phyloP scores from a whole-genome alignment of 2,888 invertebrate species.

The Drosophila aldrichi region DNA sequence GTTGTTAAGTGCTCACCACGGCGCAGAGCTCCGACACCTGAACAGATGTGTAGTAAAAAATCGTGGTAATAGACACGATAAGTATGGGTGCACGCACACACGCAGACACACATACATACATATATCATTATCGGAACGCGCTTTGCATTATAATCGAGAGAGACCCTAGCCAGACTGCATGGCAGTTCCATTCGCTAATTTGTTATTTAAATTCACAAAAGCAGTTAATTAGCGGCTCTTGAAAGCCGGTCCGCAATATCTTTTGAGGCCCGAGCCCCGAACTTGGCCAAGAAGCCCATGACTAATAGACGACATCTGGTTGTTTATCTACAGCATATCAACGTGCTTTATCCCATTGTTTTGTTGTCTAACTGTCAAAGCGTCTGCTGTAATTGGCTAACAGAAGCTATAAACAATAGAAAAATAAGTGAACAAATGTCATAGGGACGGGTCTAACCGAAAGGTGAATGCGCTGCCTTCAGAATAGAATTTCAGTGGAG shows the following conservation, averaged over 20 bases:
- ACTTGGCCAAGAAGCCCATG: slow-evolving; percentile 12
- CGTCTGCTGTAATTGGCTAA: slow-evolving; percentile 39
- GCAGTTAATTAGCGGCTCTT: slow-evolving; percentile 49
- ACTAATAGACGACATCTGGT: slow-evolving; percentile 34
- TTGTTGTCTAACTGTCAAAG: slow-evolving; percentile 51
- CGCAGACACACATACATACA: slow-evolving; percentile 14
- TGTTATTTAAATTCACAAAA: slow-evolving; percentile 57
- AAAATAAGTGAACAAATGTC: slow-evolving; percentile 1
- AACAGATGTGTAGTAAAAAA: slow-evolving; percentile 55
- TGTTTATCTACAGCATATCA: slow-evolving; percentile 30
- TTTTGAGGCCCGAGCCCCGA: slow-evolving; percentile 4
- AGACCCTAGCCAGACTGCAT: slow-evolving; percentile 60
- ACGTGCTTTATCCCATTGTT: slow-evolving; percentile 29
- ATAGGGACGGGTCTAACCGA: not conserved
- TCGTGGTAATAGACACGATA: slow-evolving; percentile 42
- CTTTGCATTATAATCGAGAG: slow-evolving; percentile 72
- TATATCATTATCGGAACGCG: slow-evolving; percentile 59
- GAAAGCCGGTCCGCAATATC: slow-evolving; percentile 28
- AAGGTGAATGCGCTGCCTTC: not conserved
- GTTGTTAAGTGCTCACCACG: slow-evolving; percentile 51
- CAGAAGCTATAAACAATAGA: slow-evolving; percentile 32
- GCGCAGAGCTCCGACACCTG: slow-evolving; percentile 58
- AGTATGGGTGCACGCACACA: slow-evolving; percentile 25
- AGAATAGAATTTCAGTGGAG: too few species aligned
- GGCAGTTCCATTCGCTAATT: slow-evolving; percentile 71